Evolutionary conservation across 2,888 invertebrate species (phyloP).

Genomic region (Tribolium freemani): DNA sequence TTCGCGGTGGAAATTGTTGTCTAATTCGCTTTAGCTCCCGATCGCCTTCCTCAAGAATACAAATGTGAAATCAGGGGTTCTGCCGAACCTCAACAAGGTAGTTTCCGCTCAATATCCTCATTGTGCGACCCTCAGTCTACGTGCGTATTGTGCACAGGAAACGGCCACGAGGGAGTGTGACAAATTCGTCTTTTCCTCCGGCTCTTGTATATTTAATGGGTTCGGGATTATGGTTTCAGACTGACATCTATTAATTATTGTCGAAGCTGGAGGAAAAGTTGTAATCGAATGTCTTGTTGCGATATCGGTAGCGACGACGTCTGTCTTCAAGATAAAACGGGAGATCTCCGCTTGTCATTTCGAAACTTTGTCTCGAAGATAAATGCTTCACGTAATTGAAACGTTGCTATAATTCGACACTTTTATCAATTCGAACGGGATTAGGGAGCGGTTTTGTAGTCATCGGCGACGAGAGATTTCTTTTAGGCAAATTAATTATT

Average conservation of each 20-base stretch:
- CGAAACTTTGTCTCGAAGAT: constrained; percentile 55
- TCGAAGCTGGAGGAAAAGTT: constrained; percentile 56
- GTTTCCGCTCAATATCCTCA: constrained; percentile 59
- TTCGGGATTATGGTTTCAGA: constrained; percentile 44
- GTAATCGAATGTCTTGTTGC: constrained; percentile 58
- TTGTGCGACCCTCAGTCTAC: constrained; percentile 52
- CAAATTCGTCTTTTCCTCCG: constrained; percentile 29
- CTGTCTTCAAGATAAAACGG: constrained; percentile 54
- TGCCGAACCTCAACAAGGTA: constrained; percentile 48
- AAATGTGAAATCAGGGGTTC: background rate
- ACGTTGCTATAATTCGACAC: constrained; percentile 49
- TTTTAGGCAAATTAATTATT: too few species aligned
- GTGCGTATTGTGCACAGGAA: constrained; percentile 43
- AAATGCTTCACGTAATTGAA: constrained; percentile 52
- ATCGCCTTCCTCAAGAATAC: background rate
- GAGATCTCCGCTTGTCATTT: constrained; percentile 54
- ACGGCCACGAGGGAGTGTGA: constrained; percentile 29
- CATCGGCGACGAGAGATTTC: too few species aligned
- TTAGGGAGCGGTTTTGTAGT: constrained; percentile 15
- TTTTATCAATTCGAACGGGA: constrained; percentile 45
- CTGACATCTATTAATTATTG: constrained; percentile 61
- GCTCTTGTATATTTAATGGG: constrained; percentile 38
- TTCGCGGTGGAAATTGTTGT: background rate
- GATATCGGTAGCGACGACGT: constrained; percentile 51
- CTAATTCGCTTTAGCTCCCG: background rate